Evolutionary conservation across 2,113 vertebrate species (phyloP), one percentile per base, ranked within the genome.

Genomic region (Istiophorus platypterus): DNA sequence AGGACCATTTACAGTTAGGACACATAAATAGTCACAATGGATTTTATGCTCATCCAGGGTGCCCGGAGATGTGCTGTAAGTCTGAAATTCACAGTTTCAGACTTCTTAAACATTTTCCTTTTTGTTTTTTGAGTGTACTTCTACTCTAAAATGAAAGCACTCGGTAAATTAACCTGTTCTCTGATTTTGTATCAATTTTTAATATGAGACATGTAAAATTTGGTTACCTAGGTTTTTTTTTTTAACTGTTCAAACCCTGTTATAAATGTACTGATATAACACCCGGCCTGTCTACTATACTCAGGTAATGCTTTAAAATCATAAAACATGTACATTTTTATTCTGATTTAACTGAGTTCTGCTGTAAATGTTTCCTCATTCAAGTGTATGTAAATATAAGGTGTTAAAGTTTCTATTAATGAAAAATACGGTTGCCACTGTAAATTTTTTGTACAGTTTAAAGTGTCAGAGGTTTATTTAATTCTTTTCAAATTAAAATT

Each of bases 401-500:
- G 37, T 57, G 13, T 62, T 9, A 7, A 0, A 63, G 15, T 51
- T 77, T 77, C 49, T 69, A 59, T 72, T 42, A 18, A n/a, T 54
- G 24, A 56, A 76, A 71, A 75, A 45, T 45, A 62, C 45, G 52
- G 56, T 31, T 80, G 42, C 29, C 56, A 70, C 26, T 69, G 77
- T 89, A 84, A 79, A 85, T 81, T 12, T 76, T 64, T 75, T 92
- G 84, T 90, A 90, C 78, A 92, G 76, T 79, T 78, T 27, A 47
- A 49, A 27, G 17, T 42, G 82, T 82, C 39, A 83, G 67, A 91
- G 45, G 24, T 67, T 78, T 84, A 89, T 91, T 92, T 65, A 77
- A n/a, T 39, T 73, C 89, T 88, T 78, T 89, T 75, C 54, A 69
- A 78, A 93, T 92, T 88, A 93, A 93, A 93, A 87, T 70, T 2